Conservation (phyloP, 2,888 invertebrate species). For the Noctua janthina region DNA sequence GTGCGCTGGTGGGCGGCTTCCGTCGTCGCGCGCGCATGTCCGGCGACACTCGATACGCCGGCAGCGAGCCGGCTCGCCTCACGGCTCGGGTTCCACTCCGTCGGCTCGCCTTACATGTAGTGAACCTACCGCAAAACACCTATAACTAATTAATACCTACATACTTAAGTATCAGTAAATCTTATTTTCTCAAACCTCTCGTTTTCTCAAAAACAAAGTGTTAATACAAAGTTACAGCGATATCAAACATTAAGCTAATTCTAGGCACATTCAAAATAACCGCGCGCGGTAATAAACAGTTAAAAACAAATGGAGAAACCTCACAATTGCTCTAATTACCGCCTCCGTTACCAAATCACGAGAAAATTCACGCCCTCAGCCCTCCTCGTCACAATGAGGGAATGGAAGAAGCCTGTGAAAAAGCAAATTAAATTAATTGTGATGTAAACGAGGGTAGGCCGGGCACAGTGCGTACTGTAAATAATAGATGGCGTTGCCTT, state of each 20-base stretch:
- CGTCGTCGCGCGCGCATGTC: slow-evolving; percentile 85
- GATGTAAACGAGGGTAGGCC: slow-evolving; percentile 88
- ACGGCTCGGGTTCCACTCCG: slow-evolving; percentile 75
- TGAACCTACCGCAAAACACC: slow-evolving; percentile 35
- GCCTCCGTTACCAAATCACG: slow-evolving; percentile 88
- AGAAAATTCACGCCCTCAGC: slow-evolving; percentile 88
- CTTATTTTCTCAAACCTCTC: slow-evolving; percentile 27
- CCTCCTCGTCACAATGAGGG: slow-evolving; percentile 86
- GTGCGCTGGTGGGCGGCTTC: slow-evolving; percentile 81
- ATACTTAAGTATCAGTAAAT: slow-evolving; percentile 22
- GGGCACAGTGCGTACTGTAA: slow-evolving; percentile 82
- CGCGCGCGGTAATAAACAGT: slow-evolving; percentile 82
- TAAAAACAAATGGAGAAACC: slow-evolving; percentile 87
- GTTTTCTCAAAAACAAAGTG: slow-evolving; percentile 57
- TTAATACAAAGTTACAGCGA: slow-evolving; percentile 66
- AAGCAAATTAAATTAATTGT: slow-evolving; percentile 90
- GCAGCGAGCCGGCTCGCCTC: slow-evolving; percentile 68
- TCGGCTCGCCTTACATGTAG: slow-evolving; percentile 71
- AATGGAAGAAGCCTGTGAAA: slow-evolving; percentile 89
- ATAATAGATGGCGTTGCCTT: slow-evolving; percentile 83
- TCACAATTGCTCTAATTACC: slow-evolving; percentile 88
- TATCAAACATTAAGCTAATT: slow-evolving; percentile 76
- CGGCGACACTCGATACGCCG: slow-evolving; percentile 75
- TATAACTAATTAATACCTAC: slow-evolving; percentile 33
- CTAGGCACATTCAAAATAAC: slow-evolving; percentile 78